Percentiles rank a stretch among this genome's conserved stretches.
Evolutionary conservation across 2,113 vertebrate species (phyloP).

Genomic region (Mormoops blainvillei): DNA sequence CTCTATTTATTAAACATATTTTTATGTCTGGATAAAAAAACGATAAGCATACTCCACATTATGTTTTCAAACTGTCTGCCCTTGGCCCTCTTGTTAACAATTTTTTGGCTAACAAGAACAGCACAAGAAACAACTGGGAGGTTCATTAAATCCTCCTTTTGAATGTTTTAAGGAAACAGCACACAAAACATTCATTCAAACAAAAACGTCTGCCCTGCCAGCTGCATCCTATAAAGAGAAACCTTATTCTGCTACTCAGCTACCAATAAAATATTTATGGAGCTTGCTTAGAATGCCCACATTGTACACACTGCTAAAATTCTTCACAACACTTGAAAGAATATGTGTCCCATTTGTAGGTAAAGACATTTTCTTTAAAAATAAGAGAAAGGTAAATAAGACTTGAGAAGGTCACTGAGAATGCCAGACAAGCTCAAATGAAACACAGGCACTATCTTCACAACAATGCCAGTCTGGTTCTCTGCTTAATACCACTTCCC

Average conservation of each 20-base stretch:
- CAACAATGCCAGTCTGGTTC: background rate
- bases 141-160: conserved; percentile 71
- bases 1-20: background rate
- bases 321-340: conserved; percentile 62
- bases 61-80: conserved; percentile 10
- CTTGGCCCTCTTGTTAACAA: conserved; percentile 31
- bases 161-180: conserved; percentile 65
- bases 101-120: conserved; percentile 53
- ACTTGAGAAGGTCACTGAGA: conserved; percentile 13
- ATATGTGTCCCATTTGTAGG: conserved; percentile 46
- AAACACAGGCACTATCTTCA: background rate
- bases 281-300: conserved; percentile 53
- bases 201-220: conserved; percentile 65
- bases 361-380: background rate
- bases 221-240: conserved; percentile 74
- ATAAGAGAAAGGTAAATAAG: background rate
- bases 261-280: conserved; percentile 81
- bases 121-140: conserved; percentile 50
- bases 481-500: background rate
- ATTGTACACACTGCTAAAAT: conserved; percentile 64
- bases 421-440: background rate
- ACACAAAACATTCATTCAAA: conserved; percentile 78
- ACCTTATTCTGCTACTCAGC: conserved; percentile 72
- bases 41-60: background rate
- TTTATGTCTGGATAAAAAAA: background rate